These are phyloP conservation scores for Macropis europaea DNA, from an alignment of 2,888 invertebrate species.

Conservation along the genomic window DNA sequence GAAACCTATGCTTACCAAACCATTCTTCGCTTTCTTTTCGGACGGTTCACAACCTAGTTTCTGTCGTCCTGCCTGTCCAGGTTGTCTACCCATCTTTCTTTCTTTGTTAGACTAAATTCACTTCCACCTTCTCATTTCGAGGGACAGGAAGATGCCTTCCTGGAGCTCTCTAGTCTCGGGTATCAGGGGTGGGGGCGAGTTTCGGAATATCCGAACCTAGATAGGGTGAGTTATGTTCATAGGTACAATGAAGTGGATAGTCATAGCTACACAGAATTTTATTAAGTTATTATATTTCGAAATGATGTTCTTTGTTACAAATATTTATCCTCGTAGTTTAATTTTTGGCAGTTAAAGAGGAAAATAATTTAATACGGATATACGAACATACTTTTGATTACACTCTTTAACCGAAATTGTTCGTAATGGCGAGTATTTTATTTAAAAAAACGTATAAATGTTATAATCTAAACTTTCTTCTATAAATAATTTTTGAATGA, in stretches of 20 bases:
- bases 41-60: too few species aligned
- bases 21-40: too few species aligned
- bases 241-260: not conserved
- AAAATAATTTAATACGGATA: constrained; percentile 16
- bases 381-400: not conserved
- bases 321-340: not conserved
- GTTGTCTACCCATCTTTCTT: too few species aligned
- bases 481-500: constrained; percentile 52
- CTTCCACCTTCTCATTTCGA: too few species aligned
- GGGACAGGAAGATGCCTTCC: too few species aligned
- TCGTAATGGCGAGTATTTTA: constrained; percentile 43
- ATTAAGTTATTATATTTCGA: constrained; percentile 1
- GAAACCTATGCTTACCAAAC: too few species aligned
- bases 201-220: too few species aligned
- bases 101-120: too few species aligned
- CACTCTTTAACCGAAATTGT: constrained; percentile 19
- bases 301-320: constrained; percentile 9
- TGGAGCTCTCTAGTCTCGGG: too few species aligned
- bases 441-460: constrained; percentile 29
- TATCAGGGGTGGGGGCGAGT: too few species aligned
- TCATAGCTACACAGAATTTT: constrained; percentile 4
- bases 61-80: too few species aligned
- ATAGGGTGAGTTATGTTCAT: not conserved
- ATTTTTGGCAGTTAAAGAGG: constrained; percentile 39
- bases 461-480: constrained; percentile 23